Conservation (phyloP, 2,797 vertebrate species). For the Lepus oiostolus region DNA sequence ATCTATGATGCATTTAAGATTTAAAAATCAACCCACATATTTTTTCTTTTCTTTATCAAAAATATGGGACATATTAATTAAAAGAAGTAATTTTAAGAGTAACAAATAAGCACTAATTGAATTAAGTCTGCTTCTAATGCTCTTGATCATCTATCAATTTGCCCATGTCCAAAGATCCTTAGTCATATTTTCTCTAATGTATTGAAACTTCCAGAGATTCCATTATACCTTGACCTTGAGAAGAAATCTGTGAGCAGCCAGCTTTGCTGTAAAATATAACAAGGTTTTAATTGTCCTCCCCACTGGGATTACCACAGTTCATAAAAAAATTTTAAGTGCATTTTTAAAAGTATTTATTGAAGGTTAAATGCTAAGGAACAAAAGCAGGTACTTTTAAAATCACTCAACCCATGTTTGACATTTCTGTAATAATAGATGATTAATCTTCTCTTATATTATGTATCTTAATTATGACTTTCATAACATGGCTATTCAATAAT, state of each 20-base stretch:
- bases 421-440: constrained; percentile 56
- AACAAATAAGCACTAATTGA: not conserved
- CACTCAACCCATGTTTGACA: constrained; percentile 31
- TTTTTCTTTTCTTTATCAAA: not conserved
- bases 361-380: constrained; percentile 58
- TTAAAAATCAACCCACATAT: not conserved
- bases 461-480: constrained; percentile 69
- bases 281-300: not conserved
- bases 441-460: constrained; percentile 51
- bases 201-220: not conserved
- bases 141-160: not conserved
- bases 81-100: not conserved
- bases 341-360: constrained; percentile 54
- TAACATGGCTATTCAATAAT: constrained; percentile 34
- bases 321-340: not conserved
- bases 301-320: not conserved
- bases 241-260: not conserved
- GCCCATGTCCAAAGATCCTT: not conserved
- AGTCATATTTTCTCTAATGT: not conserved
- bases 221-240: not conserved
- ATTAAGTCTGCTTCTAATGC: not conserved
- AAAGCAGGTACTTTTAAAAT: constrained; percentile 27
- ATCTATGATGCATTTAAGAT: not conserved
- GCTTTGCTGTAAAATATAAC: constrained; percentile 2
- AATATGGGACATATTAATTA: not conserved